phyloP scores from a whole-genome alignment of 2,888 invertebrate species.

The Penaeus monodon region DNA sequence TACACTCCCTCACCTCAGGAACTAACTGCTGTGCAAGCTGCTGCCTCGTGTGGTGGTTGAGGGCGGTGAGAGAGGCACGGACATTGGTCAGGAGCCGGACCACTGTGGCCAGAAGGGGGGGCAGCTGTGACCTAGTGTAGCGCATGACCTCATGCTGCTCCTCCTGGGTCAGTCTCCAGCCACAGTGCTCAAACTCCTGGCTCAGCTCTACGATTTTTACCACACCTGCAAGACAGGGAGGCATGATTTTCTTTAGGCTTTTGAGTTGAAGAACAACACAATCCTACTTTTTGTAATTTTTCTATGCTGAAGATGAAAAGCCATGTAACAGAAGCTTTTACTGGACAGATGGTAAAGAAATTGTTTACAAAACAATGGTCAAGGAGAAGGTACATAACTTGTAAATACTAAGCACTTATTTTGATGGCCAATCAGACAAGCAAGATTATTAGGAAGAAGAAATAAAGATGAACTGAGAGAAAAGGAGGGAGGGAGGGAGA shows the following conservation, averaged over 20 bases:
- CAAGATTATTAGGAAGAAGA: too few species aligned
- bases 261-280: not conserved
- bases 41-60: conserved; percentile 75
- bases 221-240: conserved; percentile 22
- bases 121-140: conserved; percentile 77
- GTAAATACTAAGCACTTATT: too few species aligned
- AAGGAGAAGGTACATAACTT: too few species aligned
- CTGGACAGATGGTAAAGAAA: too few species aligned
- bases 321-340: not conserved
- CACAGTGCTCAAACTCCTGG: conserved; percentile 77
- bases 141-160: conserved; percentile 79
- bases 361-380: too few species aligned
- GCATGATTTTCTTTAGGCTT: not conserved
- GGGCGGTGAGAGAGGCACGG: conserved; percentile 75
- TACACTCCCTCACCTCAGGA: conserved; percentile 74
- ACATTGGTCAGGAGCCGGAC: conserved; percentile 76
- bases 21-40: conserved; percentile 78
- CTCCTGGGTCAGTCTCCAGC: conserved; percentile 75
- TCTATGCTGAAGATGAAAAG: not conserved
- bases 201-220: conserved; percentile 72
- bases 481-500: too few species aligned
- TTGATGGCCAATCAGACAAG: too few species aligned
- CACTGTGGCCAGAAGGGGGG: conserved; percentile 77
- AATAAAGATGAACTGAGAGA: too few species aligned
- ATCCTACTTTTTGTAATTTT: too few species aligned